Percentiles rank a stretch among this genome's conserved stretches.
Conservation (phyloP, 1,140 invertebrate species). For the Melipona quadrifasciata region DNA sequence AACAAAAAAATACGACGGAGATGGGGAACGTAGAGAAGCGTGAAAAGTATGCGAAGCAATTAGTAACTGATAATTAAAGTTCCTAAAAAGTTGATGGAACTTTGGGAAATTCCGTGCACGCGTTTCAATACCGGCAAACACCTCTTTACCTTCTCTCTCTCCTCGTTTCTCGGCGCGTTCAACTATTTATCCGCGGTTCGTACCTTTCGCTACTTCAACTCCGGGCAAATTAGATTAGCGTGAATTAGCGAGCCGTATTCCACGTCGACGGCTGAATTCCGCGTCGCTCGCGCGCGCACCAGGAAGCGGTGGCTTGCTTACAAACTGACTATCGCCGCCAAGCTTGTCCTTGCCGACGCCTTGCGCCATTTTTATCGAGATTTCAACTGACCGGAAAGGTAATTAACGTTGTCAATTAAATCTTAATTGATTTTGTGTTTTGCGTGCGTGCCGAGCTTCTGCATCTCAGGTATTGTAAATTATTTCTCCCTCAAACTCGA, state of each 20-base stretch:
- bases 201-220: slow-evolving; percentile 62
- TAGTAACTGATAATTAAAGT: slow-evolving; percentile 2
- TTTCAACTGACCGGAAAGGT: not conserved
- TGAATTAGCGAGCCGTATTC: slow-evolving; percentile 78
- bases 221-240: slow-evolving; percentile 79
- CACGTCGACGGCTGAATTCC: slow-evolving; percentile 73
- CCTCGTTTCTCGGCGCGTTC: not conserved
- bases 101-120: not conserved
- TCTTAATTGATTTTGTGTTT: not conserved
- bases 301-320: slow-evolving; percentile 58
- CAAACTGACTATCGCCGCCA: slow-evolving; percentile 46
- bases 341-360: slow-evolving; percentile 9
- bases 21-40: not conserved
- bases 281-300: slow-evolving; percentile 24
- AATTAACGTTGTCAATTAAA: not conserved
- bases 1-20: not conserved
- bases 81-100: not conserved
- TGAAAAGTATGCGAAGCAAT: not conserved
- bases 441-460: too few relatives aligned
- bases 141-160: not conserved
- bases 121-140: not conserved
- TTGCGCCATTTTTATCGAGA: slow-evolving; percentile 1
- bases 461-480: too few relatives aligned
- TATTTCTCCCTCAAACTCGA: too few relatives aligned
- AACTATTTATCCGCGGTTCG: slow-evolving; percentile 45